These are phyloP conservation scores for Catostomus latipinnis DNA, from an alignment of 2,797 vertebrate species.

Conservation along the genomic window DNA sequence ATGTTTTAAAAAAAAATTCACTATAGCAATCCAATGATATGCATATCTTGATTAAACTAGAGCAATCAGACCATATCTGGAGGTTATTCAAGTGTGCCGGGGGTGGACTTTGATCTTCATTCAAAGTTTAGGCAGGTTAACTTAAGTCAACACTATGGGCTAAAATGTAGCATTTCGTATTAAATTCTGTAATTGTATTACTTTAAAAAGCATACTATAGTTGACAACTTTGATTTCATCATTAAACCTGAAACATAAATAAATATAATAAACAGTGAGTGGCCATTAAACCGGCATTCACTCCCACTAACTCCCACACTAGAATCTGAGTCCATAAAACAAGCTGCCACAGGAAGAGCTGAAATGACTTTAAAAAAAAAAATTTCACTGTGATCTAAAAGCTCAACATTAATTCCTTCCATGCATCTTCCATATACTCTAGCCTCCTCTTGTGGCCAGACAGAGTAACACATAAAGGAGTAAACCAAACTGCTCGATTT, in stretches of 20 bases:
- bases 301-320: constrained; percentile 15
- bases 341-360: constrained; percentile 37
- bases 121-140: background rate
- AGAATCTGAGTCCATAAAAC: constrained; percentile 13
- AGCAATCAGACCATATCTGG: constrained; percentile 33
- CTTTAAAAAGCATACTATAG: background rate
- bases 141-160: background rate
- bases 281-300: background rate
- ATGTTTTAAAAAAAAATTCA: background rate
- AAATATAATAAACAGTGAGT: background rate
- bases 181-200: background rate
- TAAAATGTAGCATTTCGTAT: background rate
- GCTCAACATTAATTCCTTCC: background rate
- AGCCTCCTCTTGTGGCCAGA: constrained; percentile 57
- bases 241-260: constrained; percentile 4
- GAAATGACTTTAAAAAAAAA: constrained; percentile 1
- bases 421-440: constrained; percentile 17
- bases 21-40: constrained; percentile 5
- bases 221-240: background rate
- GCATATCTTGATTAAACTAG: constrained; percentile 36
- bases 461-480: background rate
- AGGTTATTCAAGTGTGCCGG: constrained; percentile 9
- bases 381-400: background rate
- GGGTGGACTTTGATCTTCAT: constrained; percentile 50
- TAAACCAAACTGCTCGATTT: constrained; percentile 1